Evolutionary conservation across 2,113 vertebrate genomes (phyloP), one percentile per base, ranked within the genome.

Genomic region (Galeopterus variegatus): DNA sequence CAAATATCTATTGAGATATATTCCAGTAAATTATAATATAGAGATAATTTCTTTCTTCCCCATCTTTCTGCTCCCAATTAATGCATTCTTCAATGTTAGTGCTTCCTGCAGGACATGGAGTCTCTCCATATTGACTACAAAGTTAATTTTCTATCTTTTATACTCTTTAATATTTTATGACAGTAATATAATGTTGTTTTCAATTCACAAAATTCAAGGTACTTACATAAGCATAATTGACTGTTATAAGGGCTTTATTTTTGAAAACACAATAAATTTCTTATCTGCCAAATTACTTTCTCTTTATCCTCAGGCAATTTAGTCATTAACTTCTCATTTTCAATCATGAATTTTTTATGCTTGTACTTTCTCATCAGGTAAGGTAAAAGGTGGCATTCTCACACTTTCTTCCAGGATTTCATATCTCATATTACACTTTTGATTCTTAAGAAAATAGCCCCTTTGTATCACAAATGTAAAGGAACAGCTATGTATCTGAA

Each of bases 261-360:
- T 72, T 84, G 48, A 95, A 90, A 96, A 96, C 31, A 88, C 7
- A 77, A 91, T 62, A 93, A 45, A 94, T 96, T 95, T 95, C 87
- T 96, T 90, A 95, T 93, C 81, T 96, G 45, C 93, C 88, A 95
- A 96, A 94, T 96, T 96, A 88, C 23, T 87, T 92, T 33, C 70
- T 94, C 60, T 95, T 91, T 64, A 31, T 96, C 88, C 75, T 93
- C 33, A 62, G 65, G 84, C 41, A 85, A 90, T 96, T 70, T 69
- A 69, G 60, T 95, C 77, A 95, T 94, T 96, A 88, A 85, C 41
- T 77, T 95, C 81, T 94, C 58, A 93, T 95, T 97, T 87, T 90
- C n/a, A 73, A 21, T 89, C n/a, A 77, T 96, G 54, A 92, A 80
- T 79, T 83, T 41, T 92, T 87, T 75, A 72, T 41, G 79, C 5